These are phyloP conservation scores for Marisa cornuarietis DNA, from an alignment of 1,140 invertebrate genomes.

Conservation along the genomic window DNA sequence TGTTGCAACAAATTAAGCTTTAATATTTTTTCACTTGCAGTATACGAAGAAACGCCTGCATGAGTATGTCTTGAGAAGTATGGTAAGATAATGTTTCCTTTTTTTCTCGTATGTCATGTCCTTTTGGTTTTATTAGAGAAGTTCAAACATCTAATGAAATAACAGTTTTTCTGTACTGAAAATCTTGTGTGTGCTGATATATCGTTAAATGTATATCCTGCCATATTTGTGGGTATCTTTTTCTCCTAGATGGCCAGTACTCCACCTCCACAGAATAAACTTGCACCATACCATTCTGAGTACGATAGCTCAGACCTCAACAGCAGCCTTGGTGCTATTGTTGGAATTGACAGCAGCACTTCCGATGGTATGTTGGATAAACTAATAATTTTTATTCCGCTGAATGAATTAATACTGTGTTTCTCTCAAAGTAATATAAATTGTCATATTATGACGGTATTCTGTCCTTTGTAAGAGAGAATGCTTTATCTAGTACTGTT, in stretches of 20 bases:
- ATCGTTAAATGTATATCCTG: constrained; percentile 27
- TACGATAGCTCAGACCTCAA: constrained; percentile 8
- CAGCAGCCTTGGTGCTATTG: constrained; percentile 16
- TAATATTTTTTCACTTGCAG: not conserved
- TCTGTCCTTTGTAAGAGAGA: not conserved
- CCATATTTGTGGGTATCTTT: constrained; percentile 34
- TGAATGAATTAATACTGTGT: not conserved
- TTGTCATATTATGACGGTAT: too few species aligned
- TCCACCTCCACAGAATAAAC: constrained; percentile 41
- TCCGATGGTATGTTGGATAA: constrained; percentile 48
- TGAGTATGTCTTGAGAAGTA: not conserved
- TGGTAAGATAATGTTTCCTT: constrained; percentile 3
- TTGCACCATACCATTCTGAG: constrained; percentile 9
- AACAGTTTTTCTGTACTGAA: not conserved
- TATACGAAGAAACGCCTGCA: not conserved
- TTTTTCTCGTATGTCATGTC: not conserved
- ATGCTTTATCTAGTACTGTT: not conserved
- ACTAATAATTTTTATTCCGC: constrained; percentile 1
- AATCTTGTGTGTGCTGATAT: not conserved
- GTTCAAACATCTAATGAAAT: too few species aligned
- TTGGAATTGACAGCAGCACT: constrained; percentile 42
- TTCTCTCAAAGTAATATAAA: not conserved
- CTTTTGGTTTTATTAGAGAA: not conserved
- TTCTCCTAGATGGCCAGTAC: constrained; percentile 40
- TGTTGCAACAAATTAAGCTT: not conserved